Evolutionary conservation across 2,888 invertebrate species (phyloP), one percentile per base, ranked within the genome.

Genomic region (Acanthacorydalis orientalis): DNA sequence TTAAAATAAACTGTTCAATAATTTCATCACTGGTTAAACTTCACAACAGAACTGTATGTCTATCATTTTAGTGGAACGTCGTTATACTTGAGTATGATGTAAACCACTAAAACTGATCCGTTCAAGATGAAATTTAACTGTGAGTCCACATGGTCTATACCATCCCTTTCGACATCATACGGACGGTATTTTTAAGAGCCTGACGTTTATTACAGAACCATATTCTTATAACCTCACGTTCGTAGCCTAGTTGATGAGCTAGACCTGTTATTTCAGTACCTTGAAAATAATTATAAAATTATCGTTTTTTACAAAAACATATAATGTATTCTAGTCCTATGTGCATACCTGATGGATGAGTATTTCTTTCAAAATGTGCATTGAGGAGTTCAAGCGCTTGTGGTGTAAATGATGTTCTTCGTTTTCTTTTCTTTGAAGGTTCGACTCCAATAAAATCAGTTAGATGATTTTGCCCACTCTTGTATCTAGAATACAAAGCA

Each of bases 121-220:
- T 23, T 23, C 23, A 23, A 23, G 23, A 23, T 23, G 23, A 23
- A 23, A 23, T 23, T 23, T 23, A 23, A 23, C 23, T 23, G 23
- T 23, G 23, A 23, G 23, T 23, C 23, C 23, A 23, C 23, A 23
- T 23, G 23, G 12, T 57, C 70, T 78, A 82, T 56, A 82, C 81
- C 78, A 83, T 81, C 56, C 84, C 82, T 69, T 85, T 86, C 46
- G 85, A 85, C 87, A 89, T 89, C 88, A 89, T 87, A 59, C 89
- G 75, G 53, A 93, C 92, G n/a, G 95, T 93, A 64, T 96, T 96
- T 68, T 96, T 96, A 55, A 96, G 74, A 1, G 96, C 93, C 68
- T 97, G 96, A 48, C 96, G 77, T 68, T 96, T 96, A 71, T 97
- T 97, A 70, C 96, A 97, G 70, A 97, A 97, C 96, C 97, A 97